Conservation (phyloP, 2,113 vertebrate species). For the Podarcis raffonei region DNA sequence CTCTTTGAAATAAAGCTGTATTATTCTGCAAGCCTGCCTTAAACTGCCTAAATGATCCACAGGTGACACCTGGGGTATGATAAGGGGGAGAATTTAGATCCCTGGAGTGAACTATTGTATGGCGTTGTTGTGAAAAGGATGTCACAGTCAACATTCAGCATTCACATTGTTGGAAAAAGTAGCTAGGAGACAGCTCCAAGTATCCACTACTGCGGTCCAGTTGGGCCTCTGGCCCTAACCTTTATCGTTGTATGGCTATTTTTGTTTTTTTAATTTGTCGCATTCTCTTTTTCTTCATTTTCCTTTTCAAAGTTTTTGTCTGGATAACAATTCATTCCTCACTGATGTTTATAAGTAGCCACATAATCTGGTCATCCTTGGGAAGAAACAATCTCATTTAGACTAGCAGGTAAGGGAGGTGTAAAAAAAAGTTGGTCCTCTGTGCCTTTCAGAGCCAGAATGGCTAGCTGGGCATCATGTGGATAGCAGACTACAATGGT, state of each 20-base stretch:
- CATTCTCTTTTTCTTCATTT: not conserved
- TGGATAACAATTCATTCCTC: not conserved
- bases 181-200: too few relatives aligned
- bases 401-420: not conserved
- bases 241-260: not conserved
- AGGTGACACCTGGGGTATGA: too few relatives aligned
- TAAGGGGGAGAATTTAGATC: not conserved
- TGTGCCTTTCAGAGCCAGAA: not conserved
- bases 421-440: not conserved
- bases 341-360: not conserved
- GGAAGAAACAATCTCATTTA: not conserved
- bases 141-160: not conserved
- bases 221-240: not conserved
- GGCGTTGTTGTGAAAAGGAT: not conserved
- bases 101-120: not conserved
- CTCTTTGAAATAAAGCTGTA: not conserved
- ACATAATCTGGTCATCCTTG: not conserved
- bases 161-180: not conserved
- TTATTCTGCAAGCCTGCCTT: not conserved
- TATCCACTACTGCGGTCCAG: not conserved
- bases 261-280: not conserved
- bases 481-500: too few relatives aligned
- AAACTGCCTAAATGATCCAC: not conserved
- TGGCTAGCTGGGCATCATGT: not conserved
- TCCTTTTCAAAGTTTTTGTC: not conserved